These are phyloP conservation scores for Aphaenogaster floridana DNA, from an alignment of 1,140 invertebrate species.

Conservation along the genomic window DNA sequence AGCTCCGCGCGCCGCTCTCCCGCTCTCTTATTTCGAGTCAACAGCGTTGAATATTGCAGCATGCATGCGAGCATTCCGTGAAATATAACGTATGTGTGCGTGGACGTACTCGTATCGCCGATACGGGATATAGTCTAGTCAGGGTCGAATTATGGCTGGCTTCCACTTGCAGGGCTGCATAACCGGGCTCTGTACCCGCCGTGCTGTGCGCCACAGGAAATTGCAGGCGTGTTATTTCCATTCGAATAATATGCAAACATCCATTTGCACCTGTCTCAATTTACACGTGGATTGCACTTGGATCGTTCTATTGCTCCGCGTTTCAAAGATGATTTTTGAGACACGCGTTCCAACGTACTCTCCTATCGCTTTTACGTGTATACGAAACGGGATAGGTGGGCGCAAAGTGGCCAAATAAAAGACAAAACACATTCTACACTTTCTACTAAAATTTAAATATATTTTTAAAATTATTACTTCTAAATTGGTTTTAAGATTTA, in stretches of 20 bases:
- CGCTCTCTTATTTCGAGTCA: slow-evolving; percentile 52
- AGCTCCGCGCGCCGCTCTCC: slow-evolving; percentile 38
- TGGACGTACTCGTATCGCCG: slow-evolving; percentile 31
- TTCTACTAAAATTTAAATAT: background rate
- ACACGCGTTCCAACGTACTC: background rate
- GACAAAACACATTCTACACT: background rate
- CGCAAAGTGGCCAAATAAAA: background rate
- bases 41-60: slow-evolving; percentile 58
- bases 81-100: slow-evolving; percentile 41
- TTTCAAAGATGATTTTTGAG: background rate
- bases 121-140: slow-evolving; percentile 50
- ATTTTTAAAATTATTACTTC: background rate
- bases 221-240: slow-evolving; percentile 16
- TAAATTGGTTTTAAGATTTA: background rate
- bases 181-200: background rate
- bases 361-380: background rate
- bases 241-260: slow-evolving; percentile 15
- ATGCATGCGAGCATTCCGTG: slow-evolving; percentile 57
- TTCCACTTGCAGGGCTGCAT: slow-evolving; percentile 55
- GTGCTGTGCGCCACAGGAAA: slow-evolving; percentile 12
- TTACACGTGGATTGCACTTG: background rate
- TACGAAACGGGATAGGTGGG: background rate
- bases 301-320: slow-evolving; percentile 5
- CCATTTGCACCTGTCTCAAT: slow-evolving; percentile 35
- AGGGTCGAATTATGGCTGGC: slow-evolving; percentile 48